Percentiles rank a stretch among this genome's conserved stretches.
These are phyloP conservation scores for Drosophila kepulauana DNA, from an alignment of 1,140 invertebrate genomes.

Conservation along the genomic window DNA sequence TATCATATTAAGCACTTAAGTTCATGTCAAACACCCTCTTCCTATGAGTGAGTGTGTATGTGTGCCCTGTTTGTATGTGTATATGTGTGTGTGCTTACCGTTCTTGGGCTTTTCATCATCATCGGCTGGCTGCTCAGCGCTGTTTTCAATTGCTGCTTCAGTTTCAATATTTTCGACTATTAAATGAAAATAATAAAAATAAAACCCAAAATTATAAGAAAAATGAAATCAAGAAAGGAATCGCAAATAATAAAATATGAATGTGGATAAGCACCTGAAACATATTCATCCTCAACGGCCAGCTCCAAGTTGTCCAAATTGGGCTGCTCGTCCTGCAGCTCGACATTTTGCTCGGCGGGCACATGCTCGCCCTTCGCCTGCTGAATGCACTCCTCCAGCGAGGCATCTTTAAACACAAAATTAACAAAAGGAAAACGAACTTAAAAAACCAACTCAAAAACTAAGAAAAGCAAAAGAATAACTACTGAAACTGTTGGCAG, in stretches of 20 bases:
- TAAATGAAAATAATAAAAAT: constrained; percentile 42
- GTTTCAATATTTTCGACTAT: constrained; percentile 66
- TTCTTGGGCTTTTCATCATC: constrained; percentile 72
- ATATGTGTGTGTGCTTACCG: constrained; percentile 71
- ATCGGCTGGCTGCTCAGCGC: constrained; percentile 57
- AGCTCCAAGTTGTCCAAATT: constrained; percentile 66
- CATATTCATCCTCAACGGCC: constrained; percentile 73
- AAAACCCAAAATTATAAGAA: constrained; percentile 42
- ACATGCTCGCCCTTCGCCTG: constrained; percentile 86
- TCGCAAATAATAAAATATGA: constrained; percentile 24
- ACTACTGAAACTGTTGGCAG: constrained; percentile 2
- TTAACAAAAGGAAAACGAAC: constrained; percentile 53
- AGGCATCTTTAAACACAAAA: constrained; percentile 85
- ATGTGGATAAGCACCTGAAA: constrained; percentile 72
- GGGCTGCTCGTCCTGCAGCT: constrained; percentile 82
- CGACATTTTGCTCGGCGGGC: constrained; percentile 85
- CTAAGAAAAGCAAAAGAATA: background rate
- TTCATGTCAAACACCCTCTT: constrained; percentile 61
- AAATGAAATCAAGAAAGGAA: constrained; percentile 53
- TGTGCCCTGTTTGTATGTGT: constrained; percentile 11
- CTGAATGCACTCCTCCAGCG: constrained; percentile 87
- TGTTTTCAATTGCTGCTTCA: constrained; percentile 40
- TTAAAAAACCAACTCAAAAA: constrained; percentile 17
- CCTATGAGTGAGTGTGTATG: background rate
- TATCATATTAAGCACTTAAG: constrained; percentile 84